Conservation (phyloP, 2,797 vertebrate genomes). For the Enteromius mattozi region DNA sequence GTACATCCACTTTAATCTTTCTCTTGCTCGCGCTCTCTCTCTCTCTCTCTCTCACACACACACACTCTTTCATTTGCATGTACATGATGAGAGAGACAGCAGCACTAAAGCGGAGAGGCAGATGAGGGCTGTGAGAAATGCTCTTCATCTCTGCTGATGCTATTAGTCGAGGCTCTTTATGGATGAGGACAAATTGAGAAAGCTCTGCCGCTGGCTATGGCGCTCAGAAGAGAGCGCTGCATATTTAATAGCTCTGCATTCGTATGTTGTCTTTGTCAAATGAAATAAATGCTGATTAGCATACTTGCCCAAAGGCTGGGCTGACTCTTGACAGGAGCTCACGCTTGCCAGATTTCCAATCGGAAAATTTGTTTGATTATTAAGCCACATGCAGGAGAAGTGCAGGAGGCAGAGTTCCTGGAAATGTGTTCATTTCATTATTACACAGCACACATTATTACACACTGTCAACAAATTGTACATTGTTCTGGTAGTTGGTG, state of each 20-base stretch:
- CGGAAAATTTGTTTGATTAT: conserved; percentile 53
- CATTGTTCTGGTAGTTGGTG: background rate
- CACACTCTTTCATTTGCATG: conserved; percentile 21
- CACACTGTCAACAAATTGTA: background rate
- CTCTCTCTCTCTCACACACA: background rate
- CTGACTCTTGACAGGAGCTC: conserved; percentile 50
- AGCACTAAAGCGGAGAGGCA: conserved; percentile 9
- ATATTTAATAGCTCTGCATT: conserved; percentile 72
- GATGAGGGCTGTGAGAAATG: conserved; percentile 34
- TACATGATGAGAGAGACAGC: conserved; percentile 13
- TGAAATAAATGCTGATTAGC: conserved; percentile 70
- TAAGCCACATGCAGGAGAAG: background rate
- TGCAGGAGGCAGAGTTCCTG: conserved; percentile 7
- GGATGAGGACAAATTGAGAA: conserved; percentile 74
- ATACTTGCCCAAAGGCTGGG: conserved; percentile 66
- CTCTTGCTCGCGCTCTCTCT: background rate
- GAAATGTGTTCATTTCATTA: conserved; percentile 42
- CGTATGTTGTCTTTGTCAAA: conserved; percentile 72
- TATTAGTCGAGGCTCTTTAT: conserved; percentile 75
- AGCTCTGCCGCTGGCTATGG: conserved; percentile 74
- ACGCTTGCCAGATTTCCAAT: conserved; percentile 61
- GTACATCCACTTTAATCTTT: background rate
- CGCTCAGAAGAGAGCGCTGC: conserved; percentile 61
- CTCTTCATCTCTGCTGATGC: conserved; percentile 58
- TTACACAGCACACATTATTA: background rate